Base-by-base conservation (phyloP, 1,140 invertebrate species). In the Diorhabda elongata region DNA sequence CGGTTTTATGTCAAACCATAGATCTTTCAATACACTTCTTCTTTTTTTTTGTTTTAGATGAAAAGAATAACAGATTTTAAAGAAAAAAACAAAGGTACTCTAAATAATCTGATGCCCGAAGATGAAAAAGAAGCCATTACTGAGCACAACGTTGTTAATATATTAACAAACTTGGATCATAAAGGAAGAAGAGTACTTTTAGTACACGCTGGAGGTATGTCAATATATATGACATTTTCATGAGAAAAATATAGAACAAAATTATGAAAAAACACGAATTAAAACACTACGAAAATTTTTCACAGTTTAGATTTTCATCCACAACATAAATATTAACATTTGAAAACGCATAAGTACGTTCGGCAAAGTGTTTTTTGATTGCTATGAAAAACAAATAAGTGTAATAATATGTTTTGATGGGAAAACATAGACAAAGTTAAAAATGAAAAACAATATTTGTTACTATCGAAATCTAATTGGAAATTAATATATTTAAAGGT, bases 141-240 rank as follows among this genome's bases (percentile, higher is more conserved):
- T 0, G 84, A 92, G 4, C 84, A 88, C 73, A 87, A 89, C 68
- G 87, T 93, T 0, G 88, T 92, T 2, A 94, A 93, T 75, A 91
- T 79, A 47, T 68, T 79, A 59, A 77, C 73, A 66, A 67, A 78
- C 42, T 70, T 75, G 66, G 78, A 79, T 68, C 73, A 79, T 44
- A 78, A 77, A 71, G 78, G 78, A 6, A 69, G 78, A 65, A 61
- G 78, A 64, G 71, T 77, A 3, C 69, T 77, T 11, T 44, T 77
- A 44, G 78, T 79, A 0, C 71, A 77, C 60, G 71, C 71, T 61
- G 78, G 78, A 71, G 71, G 78, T 79, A 69, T 69, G 0, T 26
- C 26, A 0, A 11, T 26, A 26, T 26, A 26, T 26, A 26, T 26
- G 26, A 26, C 26, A 26, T 26, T 26, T 26, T 26, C 26, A 26